Conservation (phyloP, 2,113 vertebrate genomes). For the Pseudopipra pipra region DNA sequence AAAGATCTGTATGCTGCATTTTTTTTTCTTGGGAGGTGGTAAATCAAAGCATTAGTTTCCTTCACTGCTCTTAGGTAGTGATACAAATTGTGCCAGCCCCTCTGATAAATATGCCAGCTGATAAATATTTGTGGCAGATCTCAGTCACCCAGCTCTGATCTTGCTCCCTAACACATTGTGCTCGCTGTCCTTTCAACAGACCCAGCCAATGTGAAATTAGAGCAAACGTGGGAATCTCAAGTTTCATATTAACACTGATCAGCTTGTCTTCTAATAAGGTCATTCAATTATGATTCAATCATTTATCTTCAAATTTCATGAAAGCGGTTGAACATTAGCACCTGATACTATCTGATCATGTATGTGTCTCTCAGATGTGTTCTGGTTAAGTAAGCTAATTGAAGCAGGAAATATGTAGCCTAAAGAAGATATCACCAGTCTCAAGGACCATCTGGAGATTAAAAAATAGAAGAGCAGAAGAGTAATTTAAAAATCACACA, state of each 20-base stretch:
- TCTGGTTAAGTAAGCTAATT: slow-evolving; percentile 10
- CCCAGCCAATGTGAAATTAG: background rate
- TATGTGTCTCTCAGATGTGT: background rate
- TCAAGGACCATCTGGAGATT: slow-evolving; percentile 10
- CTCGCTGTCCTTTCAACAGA: background rate
- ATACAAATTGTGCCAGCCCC: background rate
- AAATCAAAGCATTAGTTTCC: background rate
- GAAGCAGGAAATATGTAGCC: background rate
- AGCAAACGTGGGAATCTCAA: background rate
- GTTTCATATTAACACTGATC: background rate
- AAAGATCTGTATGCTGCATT: background rate
- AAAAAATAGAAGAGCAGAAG: slow-evolving; percentile 7
- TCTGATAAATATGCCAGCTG: background rate
- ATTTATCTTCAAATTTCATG: background rate
- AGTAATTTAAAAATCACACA: background rate
- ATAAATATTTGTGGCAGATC: background rate
- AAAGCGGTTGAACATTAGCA: background rate
- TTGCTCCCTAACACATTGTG: background rate
- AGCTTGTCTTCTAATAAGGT: background rate
- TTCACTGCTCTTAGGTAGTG: background rate
- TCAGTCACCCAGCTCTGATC: background rate
- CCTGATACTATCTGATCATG: background rate
- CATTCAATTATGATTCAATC: background rate
- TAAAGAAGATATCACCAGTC: background rate
- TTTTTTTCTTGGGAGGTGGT: background rate